phyloP scores from a whole-genome alignment of 2,797 vertebrate genomes.

The Furcifer pardalis region DNA sequence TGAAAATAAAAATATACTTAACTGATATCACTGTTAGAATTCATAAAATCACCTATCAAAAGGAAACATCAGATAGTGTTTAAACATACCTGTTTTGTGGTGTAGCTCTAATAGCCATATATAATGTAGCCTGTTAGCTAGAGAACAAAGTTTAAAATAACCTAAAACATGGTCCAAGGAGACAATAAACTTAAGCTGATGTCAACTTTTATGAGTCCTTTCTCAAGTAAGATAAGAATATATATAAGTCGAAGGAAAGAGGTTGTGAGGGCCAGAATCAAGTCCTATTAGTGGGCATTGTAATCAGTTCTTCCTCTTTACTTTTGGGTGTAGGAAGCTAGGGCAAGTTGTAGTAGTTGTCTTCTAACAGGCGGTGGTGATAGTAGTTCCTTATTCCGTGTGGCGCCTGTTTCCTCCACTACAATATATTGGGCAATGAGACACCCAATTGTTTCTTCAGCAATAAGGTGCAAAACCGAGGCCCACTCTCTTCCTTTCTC shows the following conservation, averaged over 20 bases:
- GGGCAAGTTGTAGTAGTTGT: too few species aligned
- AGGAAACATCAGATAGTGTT: neutral
- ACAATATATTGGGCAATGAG: too few species aligned
- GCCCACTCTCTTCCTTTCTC: too few species aligned
- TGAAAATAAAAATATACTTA: neutral
- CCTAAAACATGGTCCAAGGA: neutral
- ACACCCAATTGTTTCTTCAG: too few species aligned
- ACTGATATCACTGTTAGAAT: neutral
- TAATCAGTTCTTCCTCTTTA: neutral
- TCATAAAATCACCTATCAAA: neutral
- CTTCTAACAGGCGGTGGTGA: too few species aligned
- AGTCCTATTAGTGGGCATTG: neutral
- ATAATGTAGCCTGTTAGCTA: too few species aligned
- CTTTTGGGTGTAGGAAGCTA: too few species aligned
- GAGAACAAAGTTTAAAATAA: neutral
- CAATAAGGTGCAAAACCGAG: too few species aligned
- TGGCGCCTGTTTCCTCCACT: too few species aligned
- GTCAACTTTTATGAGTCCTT: neutral
- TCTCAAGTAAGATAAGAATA: neutral
- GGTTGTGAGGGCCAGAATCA: neutral
- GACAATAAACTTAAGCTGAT: neutral
- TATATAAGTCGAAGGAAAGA: neutral
- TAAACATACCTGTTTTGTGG: too few species aligned
- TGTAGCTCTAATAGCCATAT: neutral
- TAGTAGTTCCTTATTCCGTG: too few species aligned